These are phyloP conservation scores for Acleris laterana DNA, from an alignment of 2,888 invertebrate genomes.

Conservation along the genomic window DNA sequence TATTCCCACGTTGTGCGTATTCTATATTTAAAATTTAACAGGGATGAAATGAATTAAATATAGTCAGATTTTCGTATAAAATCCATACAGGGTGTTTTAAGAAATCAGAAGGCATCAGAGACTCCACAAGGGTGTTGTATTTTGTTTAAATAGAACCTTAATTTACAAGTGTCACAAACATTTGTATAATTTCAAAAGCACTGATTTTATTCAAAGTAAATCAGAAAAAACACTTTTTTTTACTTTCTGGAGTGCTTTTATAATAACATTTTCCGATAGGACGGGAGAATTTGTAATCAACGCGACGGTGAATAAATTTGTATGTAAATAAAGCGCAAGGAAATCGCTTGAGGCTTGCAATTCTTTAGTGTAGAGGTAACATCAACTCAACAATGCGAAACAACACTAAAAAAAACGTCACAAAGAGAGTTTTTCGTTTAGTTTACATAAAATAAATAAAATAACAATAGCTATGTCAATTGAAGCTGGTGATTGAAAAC, in stretches of 20 bases:
- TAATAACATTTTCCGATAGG: slow-evolving; percentile 18
- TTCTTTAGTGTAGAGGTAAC: no score
- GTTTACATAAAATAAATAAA: no score
- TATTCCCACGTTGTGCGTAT: slow-evolving; percentile 14
- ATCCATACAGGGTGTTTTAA: neutral
- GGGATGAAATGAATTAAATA: no score
- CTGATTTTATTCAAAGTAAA: neutral
- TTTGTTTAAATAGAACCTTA: no score
- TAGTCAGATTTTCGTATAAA: neutral
- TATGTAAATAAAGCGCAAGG: neutral
- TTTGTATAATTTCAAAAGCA: neutral
- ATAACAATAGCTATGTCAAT: no score
- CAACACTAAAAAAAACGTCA: no score
- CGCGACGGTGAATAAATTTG: slow-evolving; percentile 1
- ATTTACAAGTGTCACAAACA: no score
- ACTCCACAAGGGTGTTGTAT: neutral
- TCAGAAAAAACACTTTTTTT: slow-evolving; percentile 17
- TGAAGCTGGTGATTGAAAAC: no score
- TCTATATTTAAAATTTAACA: no score
- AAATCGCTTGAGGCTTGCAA: no score
- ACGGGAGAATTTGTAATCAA: slow-evolving; percentile 22
- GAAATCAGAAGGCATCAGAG: neutral
- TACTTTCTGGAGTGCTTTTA: slow-evolving; percentile 9
- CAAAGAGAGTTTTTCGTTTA: no score
- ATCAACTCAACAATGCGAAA: no score